phyloP scores from a whole-genome alignment of 2,797 vertebrate species.

The Naso thynnoides region DNA sequence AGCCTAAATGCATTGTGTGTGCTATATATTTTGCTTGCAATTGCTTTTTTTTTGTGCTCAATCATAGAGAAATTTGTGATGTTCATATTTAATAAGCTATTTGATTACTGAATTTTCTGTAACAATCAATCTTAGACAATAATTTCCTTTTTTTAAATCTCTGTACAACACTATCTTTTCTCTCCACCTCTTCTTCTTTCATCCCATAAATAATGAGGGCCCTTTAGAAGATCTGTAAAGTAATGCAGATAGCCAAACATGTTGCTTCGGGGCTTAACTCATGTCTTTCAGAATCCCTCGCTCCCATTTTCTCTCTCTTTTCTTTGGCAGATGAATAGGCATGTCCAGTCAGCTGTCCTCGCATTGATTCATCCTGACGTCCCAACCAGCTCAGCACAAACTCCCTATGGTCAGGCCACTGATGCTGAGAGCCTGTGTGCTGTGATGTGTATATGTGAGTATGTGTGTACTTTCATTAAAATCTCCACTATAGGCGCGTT shows the following conservation, averaged over 20 bases:
- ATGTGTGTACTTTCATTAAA: slow-evolving; percentile 57
- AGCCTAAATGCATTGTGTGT: slow-evolving; percentile 46
- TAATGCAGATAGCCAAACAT: slow-evolving; percentile 77
- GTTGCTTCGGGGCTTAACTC: slow-evolving; percentile 80
- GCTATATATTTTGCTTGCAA: slow-evolving; percentile 45
- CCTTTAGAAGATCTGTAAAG: slow-evolving; percentile 66
- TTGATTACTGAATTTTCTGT: background rate
- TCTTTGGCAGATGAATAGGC: slow-evolving; percentile 89
- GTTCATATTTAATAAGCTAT: background rate
- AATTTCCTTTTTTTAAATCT: background rate
- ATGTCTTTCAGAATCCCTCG: slow-evolving; percentile 81
- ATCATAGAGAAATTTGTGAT: slow-evolving; percentile 4
- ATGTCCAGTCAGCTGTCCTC: slow-evolving; percentile 89
- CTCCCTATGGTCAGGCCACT: slow-evolving; percentile 85
- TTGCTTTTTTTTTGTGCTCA: slow-evolving; percentile 25
- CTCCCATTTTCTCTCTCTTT: slow-evolving; percentile 81
- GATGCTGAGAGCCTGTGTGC: slow-evolving; percentile 79
- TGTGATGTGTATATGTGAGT: slow-evolving; percentile 48
- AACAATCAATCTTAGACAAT: background rate
- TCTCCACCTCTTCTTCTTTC: slow-evolving; percentile 49
- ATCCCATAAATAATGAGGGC: slow-evolving; percentile 49
- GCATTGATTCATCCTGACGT: slow-evolving; percentile 88
- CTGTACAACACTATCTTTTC: slow-evolving; percentile 33
- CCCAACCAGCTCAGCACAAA: slow-evolving; percentile 90
- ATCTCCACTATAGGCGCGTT: slow-evolving; percentile 59